Conservation (phyloP, 1,140 invertebrate genomes). For the Patella vulgata region DNA sequence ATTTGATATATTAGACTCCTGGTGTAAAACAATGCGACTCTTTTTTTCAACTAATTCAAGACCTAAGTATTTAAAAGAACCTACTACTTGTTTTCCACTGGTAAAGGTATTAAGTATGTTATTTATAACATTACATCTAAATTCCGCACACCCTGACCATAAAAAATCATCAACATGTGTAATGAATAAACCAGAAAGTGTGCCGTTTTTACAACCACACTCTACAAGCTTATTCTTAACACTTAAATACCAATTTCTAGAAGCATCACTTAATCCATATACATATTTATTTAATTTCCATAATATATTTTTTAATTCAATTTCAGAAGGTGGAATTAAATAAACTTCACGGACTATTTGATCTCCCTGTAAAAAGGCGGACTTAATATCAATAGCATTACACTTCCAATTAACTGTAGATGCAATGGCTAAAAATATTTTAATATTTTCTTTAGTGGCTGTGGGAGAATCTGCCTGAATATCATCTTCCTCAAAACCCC, state of each 20-base stretch:
- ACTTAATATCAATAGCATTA: slow-evolving; percentile 1
- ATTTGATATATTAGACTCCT: too few species aligned
- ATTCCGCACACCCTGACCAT: background rate
- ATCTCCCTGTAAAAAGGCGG: background rate
- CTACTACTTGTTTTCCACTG: background rate
- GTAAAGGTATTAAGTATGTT: background rate
- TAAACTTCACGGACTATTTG: background rate
- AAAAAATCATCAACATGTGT: slow-evolving; percentile 2
- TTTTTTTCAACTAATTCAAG: background rate
- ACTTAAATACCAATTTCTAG: slow-evolving; percentile 1
- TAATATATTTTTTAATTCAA: background rate
- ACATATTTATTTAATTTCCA: slow-evolving; percentile 2
- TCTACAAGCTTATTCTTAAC: background rate
- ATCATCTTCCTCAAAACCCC: background rate
- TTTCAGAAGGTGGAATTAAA: background rate
- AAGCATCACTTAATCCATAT: background rate
- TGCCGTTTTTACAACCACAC: background rate
- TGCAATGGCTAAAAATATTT: background rate
- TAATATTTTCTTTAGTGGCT: background rate
- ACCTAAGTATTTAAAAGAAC: background rate
- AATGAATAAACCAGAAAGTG: background rate
- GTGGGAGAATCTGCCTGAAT: background rate
- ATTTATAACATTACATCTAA: background rate
- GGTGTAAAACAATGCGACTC: background rate
- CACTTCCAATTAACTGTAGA: background rate